phyloP scores from a whole-genome alignment of 2,888 invertebrate species.

The Schrankia costaestrigalis region DNA sequence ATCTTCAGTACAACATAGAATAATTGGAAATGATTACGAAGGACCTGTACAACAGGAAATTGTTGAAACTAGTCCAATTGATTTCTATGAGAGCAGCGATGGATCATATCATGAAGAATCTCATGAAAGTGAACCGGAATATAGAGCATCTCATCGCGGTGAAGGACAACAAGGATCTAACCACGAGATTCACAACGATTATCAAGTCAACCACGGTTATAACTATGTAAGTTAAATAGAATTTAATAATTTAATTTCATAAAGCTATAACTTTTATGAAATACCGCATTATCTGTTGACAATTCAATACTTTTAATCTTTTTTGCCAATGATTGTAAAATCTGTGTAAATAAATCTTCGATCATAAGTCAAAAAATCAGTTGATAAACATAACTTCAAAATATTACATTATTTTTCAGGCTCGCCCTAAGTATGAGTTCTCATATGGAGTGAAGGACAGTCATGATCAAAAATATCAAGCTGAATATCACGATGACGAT shows the following conservation, averaged over 20 bases:
- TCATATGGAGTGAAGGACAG: constrained; percentile 78
- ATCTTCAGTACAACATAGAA: background rate
- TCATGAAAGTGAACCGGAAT: constrained; percentile 9
- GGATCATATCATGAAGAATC: background rate
- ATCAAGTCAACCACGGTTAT: constrained; percentile 40
- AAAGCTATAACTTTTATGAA: background rate
- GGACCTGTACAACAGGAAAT: constrained; percentile 1
- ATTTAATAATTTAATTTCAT: background rate
- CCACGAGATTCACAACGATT: constrained; percentile 32
- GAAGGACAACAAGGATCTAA: constrained; percentile 27
- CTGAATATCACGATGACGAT: constrained; percentile 78
- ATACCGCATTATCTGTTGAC: too few relatives aligned
- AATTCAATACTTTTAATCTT: too few relatives aligned
- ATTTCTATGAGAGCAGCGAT: too few relatives aligned
- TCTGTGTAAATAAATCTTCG: too few relatives aligned
- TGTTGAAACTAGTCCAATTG: background rate
- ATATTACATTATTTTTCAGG: constrained; percentile 29
- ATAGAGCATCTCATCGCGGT: constrained; percentile 16
- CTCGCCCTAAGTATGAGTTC: constrained; percentile 77
- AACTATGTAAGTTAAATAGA: constrained; percentile 57
- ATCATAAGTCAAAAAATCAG: too few relatives aligned
- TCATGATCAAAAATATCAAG: constrained; percentile 78
- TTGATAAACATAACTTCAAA: too few relatives aligned
- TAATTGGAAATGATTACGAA: background rate
- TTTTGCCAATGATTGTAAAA: too few relatives aligned